Base-by-base conservation (phyloP, 2,888 invertebrate species). In the Shargacucullia verbasci region DNA sequence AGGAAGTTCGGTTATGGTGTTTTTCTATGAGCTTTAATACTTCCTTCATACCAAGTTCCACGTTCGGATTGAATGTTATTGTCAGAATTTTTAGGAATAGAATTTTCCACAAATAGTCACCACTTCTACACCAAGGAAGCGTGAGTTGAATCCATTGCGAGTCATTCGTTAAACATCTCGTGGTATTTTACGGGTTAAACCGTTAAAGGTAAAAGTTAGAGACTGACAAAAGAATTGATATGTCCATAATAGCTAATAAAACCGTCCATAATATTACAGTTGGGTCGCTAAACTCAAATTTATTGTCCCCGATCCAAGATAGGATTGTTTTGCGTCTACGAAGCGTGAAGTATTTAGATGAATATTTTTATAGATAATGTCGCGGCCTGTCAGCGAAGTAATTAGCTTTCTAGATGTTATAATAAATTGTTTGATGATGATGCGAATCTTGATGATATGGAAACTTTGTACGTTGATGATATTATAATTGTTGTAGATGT, bases 331-430 rank as follows among this genome's bases (percentile, higher is more conserved):
- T 49, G 20, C 38, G 34, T 29, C 38, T 50, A 53, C 45, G 54
- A 70, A 73, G 63, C 76, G 47, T 66, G 64, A 60, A 50, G 53
- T 63, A 59, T 63, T 62, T 54, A 69, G 56, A 67, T 72, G 62
- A 69, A 79, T 73, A 74, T 73, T 75, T 70, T 68, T 29, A 39
- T 6, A 54, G 79, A 83, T 83, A 81, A 61, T 79, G 83, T 83
- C 82, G 66, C 74, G 79, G 49, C 38, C 59, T 62, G 70, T 72
- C 67, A 35, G 62, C 61, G 27, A 48, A 9, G 48, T 63, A 60
- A 63, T 75, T 78, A 66, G 58, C 67, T 75, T 75, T 77, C 63
- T 64, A 55, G 56, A 56, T 48, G 55, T 49, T 53, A 53, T 8
- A 46, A 64, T 40, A 46, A 50, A 56, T 48, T 45, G 7, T 40